Evolutionary conservation across 2,888 invertebrate genomes (phyloP).

Genomic region (Cephus pygmeus): DNA sequence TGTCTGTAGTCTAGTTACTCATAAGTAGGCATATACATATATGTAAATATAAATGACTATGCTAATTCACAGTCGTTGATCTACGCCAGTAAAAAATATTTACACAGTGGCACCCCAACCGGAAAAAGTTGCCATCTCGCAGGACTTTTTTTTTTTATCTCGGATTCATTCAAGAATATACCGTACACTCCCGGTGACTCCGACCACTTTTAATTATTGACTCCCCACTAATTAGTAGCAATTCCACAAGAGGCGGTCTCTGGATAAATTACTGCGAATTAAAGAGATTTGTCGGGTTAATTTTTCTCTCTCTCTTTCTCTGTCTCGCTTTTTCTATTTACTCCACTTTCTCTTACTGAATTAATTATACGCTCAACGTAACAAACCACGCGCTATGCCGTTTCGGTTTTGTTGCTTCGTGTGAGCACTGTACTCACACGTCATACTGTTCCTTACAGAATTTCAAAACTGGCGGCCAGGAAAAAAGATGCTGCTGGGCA

Average conservation of each 20-base stretch:
- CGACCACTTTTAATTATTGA: neutral
- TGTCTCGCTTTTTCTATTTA: neutral
- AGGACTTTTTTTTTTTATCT: neutral
- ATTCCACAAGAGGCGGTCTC: neutral
- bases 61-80: neutral
- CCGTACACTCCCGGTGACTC: neutral
- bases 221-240: neutral
- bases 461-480: slow-evolving; percentile 71
- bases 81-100: neutral
- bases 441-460: slow-evolving; percentile 59
- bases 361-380: neutral
- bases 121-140: neutral
- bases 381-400: neutral
- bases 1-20: too few species aligned
- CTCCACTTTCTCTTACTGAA: neutral
- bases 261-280: neutral
- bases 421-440: neutral
- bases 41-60: neutral
- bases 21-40: too few species aligned
- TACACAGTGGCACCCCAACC: neutral
- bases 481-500: slow-evolving; percentile 80
- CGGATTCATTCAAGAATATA: neutral
- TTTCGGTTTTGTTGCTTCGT: neutral
- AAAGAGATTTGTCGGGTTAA: neutral
- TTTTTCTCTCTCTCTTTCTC: neutral